Conservation (phyloP, 2,797 vertebrate genomes). For the Hoplostethus atlanticus region DNA sequence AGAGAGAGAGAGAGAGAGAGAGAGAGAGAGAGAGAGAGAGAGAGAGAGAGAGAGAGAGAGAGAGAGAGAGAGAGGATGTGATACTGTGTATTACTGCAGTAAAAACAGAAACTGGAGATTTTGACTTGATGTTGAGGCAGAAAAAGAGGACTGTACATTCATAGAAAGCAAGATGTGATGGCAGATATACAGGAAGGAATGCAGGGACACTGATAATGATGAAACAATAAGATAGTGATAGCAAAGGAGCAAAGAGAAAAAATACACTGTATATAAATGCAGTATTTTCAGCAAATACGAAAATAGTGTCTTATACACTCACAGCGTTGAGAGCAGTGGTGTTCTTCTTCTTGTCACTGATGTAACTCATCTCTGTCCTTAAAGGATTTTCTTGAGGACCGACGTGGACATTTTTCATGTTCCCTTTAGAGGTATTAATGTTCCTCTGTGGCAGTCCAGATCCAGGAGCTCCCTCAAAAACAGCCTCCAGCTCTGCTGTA, state of each 20-base stretch:
- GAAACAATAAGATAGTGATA: constrained; percentile 14
- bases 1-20: background rate
- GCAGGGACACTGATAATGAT: constrained; percentile 6
- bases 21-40: too few relatives aligned
- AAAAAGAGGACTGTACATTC: constrained; percentile 30
- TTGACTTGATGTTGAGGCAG: background rate
- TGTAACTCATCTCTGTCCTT: constrained; percentile 70
- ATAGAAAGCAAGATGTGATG: constrained; percentile 6
- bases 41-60: too few relatives aligned
- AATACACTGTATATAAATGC: background rate
- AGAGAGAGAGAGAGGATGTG: background rate
- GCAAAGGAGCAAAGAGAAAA: background rate
- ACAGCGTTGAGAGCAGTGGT: constrained; percentile 91
- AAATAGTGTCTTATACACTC: constrained; percentile 74
- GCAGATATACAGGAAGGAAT: background rate
- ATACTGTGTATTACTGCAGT: constrained; percentile 9
- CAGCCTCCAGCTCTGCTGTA: constrained; percentile 70
- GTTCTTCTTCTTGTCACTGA: constrained; percentile 85
- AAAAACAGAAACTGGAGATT: constrained; percentile 11
- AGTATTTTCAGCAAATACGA: constrained; percentile 1
- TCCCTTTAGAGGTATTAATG: constrained; percentile 31
- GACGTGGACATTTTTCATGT: constrained; percentile 45
- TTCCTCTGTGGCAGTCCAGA: constrained; percentile 48
- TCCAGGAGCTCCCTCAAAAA: constrained; percentile 56
- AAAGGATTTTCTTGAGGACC: constrained; percentile 42